phyloP scores from a whole-genome alignment of 2,797 vertebrate genomes.

The Gorsachius magnificus region DNA sequence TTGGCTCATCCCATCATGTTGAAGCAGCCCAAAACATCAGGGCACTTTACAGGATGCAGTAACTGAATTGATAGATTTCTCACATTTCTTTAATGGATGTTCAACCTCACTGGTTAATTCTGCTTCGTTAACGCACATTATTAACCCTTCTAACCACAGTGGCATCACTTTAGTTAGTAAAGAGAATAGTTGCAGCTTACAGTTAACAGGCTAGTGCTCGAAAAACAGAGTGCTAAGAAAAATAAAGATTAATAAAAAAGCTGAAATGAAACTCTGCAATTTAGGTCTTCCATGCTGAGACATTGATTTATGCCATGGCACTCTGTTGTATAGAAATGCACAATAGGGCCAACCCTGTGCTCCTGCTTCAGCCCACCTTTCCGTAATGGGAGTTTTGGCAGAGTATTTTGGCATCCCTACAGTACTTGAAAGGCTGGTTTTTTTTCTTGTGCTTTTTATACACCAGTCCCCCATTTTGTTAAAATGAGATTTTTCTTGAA shows the following conservation, averaged over 20 bases:
- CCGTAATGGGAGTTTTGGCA: not conserved
- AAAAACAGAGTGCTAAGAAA: not conserved
- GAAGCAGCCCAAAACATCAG: not conserved
- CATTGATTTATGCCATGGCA: not conserved
- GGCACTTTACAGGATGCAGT: not conserved
- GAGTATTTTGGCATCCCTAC: not conserved
- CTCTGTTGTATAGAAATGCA: not conserved
- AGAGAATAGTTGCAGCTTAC: not conserved
- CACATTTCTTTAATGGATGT: not conserved
- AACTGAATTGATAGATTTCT: not conserved
- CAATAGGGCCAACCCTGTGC: not conserved
- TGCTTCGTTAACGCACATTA: not conserved
- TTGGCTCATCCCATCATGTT: not conserved
- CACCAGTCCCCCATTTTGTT: not conserved
- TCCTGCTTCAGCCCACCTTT: not conserved
- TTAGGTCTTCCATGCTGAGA: not conserved
- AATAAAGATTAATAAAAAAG: not conserved
- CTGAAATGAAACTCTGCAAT: not conserved
- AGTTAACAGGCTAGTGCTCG: not conserved
- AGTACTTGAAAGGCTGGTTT: not conserved
- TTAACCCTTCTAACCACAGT: not conserved
- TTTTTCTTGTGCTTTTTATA: not conserved
- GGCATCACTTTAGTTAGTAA: not conserved
- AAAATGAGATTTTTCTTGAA: slow-evolving; percentile 7
- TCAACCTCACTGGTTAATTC: not conserved